Conservation (phyloP, 2,888 invertebrate species). For the Pantelozetes paolii region DNA sequence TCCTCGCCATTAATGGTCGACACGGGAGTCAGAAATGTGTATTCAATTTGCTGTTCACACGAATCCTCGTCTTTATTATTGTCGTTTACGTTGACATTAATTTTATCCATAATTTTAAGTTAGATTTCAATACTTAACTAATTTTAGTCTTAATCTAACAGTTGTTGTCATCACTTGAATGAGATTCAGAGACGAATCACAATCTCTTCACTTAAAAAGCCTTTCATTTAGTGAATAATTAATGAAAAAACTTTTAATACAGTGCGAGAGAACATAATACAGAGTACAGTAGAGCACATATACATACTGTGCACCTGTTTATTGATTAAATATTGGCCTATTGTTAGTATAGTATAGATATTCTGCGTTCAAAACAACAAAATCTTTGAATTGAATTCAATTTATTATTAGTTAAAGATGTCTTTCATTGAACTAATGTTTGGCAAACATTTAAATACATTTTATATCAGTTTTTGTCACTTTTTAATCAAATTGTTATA, state of each 20-base stretch:
- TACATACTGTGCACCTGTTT: conserved; percentile 13
- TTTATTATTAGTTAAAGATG: too few relatives aligned
- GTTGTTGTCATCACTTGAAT: conserved; percentile 1
- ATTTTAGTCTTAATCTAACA: too few relatives aligned
- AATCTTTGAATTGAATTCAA: too few relatives aligned
- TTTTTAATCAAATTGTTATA: too few relatives aligned
- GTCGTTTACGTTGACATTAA: background rate
- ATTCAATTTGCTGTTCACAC: conserved; percentile 14
- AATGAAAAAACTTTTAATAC: background rate
- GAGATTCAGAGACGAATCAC: background rate
- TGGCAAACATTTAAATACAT: too few relatives aligned
- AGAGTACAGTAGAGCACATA: background rate
- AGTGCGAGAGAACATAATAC: background rate
- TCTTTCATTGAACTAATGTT: too few relatives aligned
- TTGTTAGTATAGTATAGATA: too few relatives aligned
- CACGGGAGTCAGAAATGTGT: conserved; percentile 8
- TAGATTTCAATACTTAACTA: background rate
- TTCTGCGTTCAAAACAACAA: too few relatives aligned
- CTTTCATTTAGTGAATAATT: conserved; percentile 11
- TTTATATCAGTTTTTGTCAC: too few relatives aligned
- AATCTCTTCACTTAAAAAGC: background rate
- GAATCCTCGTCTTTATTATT: conserved; percentile 6
- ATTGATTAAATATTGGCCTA: conserved; percentile 22
- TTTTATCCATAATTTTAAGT: conserved; percentile 1
- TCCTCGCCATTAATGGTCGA: background rate